Evolutionary conservation across 2,888 invertebrate species (phyloP).

Genomic region (Hyposoter dolosus): DNA sequence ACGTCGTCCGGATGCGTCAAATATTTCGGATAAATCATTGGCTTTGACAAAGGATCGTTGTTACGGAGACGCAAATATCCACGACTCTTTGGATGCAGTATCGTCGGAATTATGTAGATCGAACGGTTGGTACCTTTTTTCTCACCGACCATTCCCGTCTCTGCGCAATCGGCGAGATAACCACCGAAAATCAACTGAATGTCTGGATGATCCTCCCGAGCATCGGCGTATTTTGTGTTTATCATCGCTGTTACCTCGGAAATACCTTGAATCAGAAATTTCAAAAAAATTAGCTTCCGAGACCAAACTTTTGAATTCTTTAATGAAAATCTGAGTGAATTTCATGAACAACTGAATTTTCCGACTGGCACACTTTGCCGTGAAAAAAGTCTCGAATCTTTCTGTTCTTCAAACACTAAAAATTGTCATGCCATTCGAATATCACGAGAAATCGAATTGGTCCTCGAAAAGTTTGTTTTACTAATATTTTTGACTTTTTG

Average conservation of each 20-base stretch:
- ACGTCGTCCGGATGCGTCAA: conserved; percentile 92
- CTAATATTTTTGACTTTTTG: neutral
- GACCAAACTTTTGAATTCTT: neutral
- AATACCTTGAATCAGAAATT: conserved; percentile 86
- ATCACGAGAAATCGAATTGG: neutral
- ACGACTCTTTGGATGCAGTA: conserved; percentile 94
- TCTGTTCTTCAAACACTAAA: no score
- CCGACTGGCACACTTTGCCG: no score
- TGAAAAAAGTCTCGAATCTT: no score
- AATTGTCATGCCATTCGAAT: neutral
- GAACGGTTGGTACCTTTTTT: conserved; percentile 88
- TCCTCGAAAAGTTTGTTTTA: neutral
- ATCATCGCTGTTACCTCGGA: conserved; percentile 95
- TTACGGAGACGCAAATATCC: conserved; percentile 91
- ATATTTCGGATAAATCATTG: conserved; percentile 94
- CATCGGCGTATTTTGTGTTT: conserved; percentile 92
- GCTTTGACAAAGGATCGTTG: conserved; percentile 92
- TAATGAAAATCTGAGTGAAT: neutral
- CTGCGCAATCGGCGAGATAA: conserved; percentile 93
- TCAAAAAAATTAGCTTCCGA: neutral
- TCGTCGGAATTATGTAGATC: conserved; percentile 92
- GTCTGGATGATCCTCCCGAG: conserved; percentile 92
- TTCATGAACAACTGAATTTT: neutral
- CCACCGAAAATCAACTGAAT: conserved; percentile 95
- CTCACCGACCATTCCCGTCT: conserved; percentile 95